Evolutionary conservation across 2,888 invertebrate species (phyloP), one percentile per base, ranked within the genome.

Genomic region (Drosophila lacicola): DNA sequence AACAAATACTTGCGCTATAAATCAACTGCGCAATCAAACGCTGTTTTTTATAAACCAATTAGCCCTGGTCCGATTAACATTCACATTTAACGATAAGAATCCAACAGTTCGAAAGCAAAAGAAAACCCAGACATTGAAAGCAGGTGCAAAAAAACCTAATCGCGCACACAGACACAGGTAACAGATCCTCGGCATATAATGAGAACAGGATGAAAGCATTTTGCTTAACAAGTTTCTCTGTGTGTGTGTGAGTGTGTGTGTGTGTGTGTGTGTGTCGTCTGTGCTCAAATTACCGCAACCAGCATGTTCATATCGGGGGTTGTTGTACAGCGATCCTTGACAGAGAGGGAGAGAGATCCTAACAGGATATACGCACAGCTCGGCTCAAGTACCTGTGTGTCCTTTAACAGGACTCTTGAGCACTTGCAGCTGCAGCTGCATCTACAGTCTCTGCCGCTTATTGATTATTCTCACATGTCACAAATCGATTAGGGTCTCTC

Each of bases 391-490:
- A 37, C 60, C 60, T 51, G 57, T 36, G 50, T 56, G 56, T 68
- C 66, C 56, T 68, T 49, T n/a, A 9, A 6, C 56, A 56, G 66
- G 66, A 66, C 36, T 47, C 69, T 47, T 37, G 49, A 37, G 49
- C 75, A 56, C 62, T 60, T 60, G 70, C 80, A 55, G 51, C 47
- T 76, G 78, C 74, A 47, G 51, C 51, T 61, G 63, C 58, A 2
- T 29, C 29, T 29, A 17, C 25, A 17, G 50, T 58, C 39, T 46
- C 34, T 11, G 13, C 46, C 51, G 46, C 56, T 65, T 77, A 86
- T 88, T 82, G 86, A 85, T 82, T 86, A 67, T 61, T 64, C 61
- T 47, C 75, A 69, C 69, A 74, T 75, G 70, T 75, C 76, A 79
- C 75, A 74, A 53, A 79, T 75, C 79, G 75, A 75, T 74, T 47